Evolutionary conservation across 2,113 vertebrate species (phyloP), one percentile per base, ranked within the genome.

Genomic region (Speoplatyrhinus poulsoni): DNA sequence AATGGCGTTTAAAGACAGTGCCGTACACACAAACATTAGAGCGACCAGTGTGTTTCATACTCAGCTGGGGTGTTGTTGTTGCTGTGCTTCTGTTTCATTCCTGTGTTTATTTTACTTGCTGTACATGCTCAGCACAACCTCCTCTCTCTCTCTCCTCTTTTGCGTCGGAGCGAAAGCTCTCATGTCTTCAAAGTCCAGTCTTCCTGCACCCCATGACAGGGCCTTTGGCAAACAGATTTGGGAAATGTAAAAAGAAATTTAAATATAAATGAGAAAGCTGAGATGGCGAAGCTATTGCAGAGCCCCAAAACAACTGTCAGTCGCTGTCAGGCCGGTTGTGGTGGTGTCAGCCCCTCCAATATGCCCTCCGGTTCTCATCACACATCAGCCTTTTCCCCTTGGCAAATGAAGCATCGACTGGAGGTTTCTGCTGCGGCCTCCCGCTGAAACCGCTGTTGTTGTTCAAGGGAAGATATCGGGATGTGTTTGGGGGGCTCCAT

Each of bases 301-400:
- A 60, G 65, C 75, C 26, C 60, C 81, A 76, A 84, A 80, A 78
- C 79, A 80, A 55, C 83, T 78, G 79, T 72, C 71, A 67, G 55
- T 77, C 74, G 19, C 53, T 71, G 79, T 75, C 77, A 75, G 80
- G 69, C 70, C 75, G 36, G 32, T 77, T 72, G 12, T 26, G 46
- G 46, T 65, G 78, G 36, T 41, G 56, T 58, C 32, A 58, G 76
- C 36, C 66, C 65, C 77, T 72, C 56, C 60, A 76, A 75, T 61
- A 33, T 13, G 17, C 50, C 57, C 48, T 64, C 75, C 75, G 75
- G 61, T 80, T 81, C 76, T 81, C 46, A 59, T 50, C 3, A n/a
- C 64, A 67, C n/a, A 16, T 72, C 69, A 59, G 26, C 26, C 26
- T 84, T 80, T 80, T 85, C 52, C 52, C 67, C 58, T 76, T 60